These are phyloP conservation scores for Melinaea marsaeus DNA, from an alignment of 2,888 invertebrate species.

Conservation along the genomic window DNA sequence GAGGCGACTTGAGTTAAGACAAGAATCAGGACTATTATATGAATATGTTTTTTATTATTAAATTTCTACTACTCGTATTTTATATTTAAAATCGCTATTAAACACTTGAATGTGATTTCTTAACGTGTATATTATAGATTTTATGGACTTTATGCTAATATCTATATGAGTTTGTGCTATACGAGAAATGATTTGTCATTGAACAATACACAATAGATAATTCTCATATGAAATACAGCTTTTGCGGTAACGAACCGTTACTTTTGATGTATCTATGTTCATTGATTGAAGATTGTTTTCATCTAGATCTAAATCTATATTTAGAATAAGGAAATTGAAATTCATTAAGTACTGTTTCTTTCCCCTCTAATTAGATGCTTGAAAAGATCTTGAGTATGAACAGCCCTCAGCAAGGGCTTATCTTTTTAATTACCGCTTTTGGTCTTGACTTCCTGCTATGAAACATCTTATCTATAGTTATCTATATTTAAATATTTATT, in stretches of 20 bases:
- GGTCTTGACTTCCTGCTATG: constrained; percentile 21
- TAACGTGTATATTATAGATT: background rate
- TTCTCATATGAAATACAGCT: constrained; percentile 54
- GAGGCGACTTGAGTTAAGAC: constrained; percentile 30
- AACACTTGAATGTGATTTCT: background rate
- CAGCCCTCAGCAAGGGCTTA: constrained; percentile 22
- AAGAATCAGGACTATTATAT: constrained; percentile 27
- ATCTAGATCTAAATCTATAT: constrained; percentile 19
- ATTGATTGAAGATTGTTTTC: constrained; percentile 23
- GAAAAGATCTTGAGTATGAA: constrained; percentile 24
- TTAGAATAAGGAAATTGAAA: background rate
- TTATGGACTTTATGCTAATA: background rate
- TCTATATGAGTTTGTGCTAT: constrained; percentile 32
- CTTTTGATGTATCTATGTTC: constrained; percentile 30
- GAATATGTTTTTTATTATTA: constrained; percentile 23
- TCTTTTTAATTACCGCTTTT: constrained; percentile 21
- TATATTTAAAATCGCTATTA: background rate
- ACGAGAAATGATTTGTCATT: constrained; percentile 55
- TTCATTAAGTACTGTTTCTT: background rate
- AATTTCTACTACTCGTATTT: constrained; percentile 10
- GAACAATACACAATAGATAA: constrained; percentile 55
- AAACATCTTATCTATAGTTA: constrained; percentile 5
- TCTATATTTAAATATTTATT: constrained; percentile 11
- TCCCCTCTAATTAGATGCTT: constrained; percentile 11
- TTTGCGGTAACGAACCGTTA: constrained; percentile 45